These are phyloP conservation scores for Eristalis arbustorum DNA, from an alignment of 2,888 invertebrate species.

Conservation along the genomic window DNA sequence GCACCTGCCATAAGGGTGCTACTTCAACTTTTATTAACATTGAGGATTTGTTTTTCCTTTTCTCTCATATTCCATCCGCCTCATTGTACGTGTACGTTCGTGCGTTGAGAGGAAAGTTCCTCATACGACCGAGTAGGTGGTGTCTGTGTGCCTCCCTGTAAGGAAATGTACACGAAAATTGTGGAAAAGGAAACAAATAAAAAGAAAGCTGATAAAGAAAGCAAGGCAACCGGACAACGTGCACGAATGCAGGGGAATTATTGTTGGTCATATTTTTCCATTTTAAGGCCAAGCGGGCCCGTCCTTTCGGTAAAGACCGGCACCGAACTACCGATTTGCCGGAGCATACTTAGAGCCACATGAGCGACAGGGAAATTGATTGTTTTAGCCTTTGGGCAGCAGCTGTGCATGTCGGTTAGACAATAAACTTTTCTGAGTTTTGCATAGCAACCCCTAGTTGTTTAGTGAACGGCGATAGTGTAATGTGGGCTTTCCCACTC, in stretches of 20 bases:
- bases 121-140: not conserved
- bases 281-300: conserved; percentile 15
- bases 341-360: conserved; percentile 18
- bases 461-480: not conserved
- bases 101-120: not conserved
- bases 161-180: conserved; percentile 5
- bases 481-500: not conserved
- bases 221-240: not conserved
- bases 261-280: conserved; percentile 27
- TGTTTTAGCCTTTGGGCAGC: conserved; percentile 35
- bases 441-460: not conserved
- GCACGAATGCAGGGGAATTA: conserved; percentile 18
- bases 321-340: conserved; percentile 12
- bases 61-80: not conserved
- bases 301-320: not conserved
- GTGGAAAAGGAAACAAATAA: not conserved
- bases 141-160: not conserved
- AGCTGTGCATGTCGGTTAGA: conserved; percentile 27
- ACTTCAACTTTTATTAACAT: conserved; percentile 30
- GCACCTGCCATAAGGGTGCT: conserved; percentile 22
- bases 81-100: not conserved
- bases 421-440: conserved; percentile 31
- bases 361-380: conserved; percentile 29
- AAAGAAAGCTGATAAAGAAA: not conserved
- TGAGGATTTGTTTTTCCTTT: not conserved